Percentiles rank a stretch among this genome's conserved stretches.
phyloP scores from a whole-genome alignment of 1,140 invertebrate genomes.

The Nixonia krombeini region DNA sequence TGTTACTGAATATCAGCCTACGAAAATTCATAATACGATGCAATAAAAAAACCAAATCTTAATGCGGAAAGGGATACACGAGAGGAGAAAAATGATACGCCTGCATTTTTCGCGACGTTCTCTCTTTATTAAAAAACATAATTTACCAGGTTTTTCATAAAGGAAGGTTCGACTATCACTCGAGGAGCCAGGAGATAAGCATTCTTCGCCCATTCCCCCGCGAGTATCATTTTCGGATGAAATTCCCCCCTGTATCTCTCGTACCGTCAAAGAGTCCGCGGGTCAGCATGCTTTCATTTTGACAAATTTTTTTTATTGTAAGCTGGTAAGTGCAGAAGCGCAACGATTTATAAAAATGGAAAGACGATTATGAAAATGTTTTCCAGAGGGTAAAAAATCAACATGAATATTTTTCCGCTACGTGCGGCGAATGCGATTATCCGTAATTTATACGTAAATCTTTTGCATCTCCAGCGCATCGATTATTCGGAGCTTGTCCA shows the following conservation, averaged over 20 bases:
- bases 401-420: no score
- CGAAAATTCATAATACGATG: slow-evolving; percentile 1
- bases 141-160: slow-evolving; percentile 30
- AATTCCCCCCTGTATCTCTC: neutral
- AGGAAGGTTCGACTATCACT: slow-evolving; percentile 8
- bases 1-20: neutral
- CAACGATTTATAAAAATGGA: no score
- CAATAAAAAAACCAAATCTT: slow-evolving; percentile 2
- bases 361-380: no score
- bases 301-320: no score
- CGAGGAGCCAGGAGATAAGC: slow-evolving; percentile 15
- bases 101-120: slow-evolving; percentile 22
- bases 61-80: neutral
- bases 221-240: neutral
- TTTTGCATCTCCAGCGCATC: no score
- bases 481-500: no score
- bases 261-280: neutral
- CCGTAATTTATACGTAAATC: no score
- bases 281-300: no score
- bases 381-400: no score
- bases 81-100: neutral
- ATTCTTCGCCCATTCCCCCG: neutral
- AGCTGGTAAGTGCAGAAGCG: no score
- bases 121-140: slow-evolving; percentile 37
- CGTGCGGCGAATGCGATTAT: no score